Evolutionary conservation across 2,113 vertebrate species (phyloP).

Genomic region (Monarcha castaneiventris): DNA sequence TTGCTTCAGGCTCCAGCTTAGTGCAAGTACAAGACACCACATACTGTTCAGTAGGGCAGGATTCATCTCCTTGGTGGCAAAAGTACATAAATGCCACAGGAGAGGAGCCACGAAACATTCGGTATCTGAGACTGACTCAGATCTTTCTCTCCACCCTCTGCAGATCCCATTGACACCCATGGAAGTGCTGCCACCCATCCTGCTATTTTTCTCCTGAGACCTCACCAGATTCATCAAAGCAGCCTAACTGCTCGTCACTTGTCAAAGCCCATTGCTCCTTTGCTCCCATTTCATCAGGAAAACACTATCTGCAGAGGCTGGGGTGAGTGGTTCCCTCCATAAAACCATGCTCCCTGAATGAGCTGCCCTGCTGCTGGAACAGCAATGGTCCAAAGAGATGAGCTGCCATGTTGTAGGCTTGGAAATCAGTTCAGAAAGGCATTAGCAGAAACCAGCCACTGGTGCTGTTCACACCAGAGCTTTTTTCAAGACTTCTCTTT

Average conservation of each 20-base stretch:
- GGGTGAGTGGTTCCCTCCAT: not conserved
- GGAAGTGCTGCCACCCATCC: not conserved
- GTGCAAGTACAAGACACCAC: not conserved
- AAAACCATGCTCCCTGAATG: not conserved
- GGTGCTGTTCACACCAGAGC: not conserved
- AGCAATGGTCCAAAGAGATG: not conserved
- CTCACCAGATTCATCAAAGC: not conserved
- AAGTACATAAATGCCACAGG: not conserved
- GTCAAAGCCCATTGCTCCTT: not conserved
- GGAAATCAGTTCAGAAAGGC: not conserved
- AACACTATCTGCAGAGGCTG: not conserved
- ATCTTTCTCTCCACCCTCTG: not conserved
- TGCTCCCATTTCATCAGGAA: not conserved
- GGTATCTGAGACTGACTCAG: not conserved
- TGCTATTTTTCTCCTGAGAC: not conserved
- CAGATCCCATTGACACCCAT: not conserved
- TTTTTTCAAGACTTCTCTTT: not conserved
- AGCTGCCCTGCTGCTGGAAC: not conserved
- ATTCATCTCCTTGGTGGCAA: not conserved
- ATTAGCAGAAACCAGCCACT: not conserved
- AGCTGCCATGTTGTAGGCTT: not conserved
- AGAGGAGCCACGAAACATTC: not conserved
- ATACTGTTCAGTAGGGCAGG: not conserved
- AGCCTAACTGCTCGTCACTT: fast-evolving
- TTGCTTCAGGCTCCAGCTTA: conserved; percentile 7